Evolutionary conservation across 2,888 invertebrate species (phyloP), one percentile per base, ranked within the genome.

Genomic region (Aphrophora alni): DNA sequence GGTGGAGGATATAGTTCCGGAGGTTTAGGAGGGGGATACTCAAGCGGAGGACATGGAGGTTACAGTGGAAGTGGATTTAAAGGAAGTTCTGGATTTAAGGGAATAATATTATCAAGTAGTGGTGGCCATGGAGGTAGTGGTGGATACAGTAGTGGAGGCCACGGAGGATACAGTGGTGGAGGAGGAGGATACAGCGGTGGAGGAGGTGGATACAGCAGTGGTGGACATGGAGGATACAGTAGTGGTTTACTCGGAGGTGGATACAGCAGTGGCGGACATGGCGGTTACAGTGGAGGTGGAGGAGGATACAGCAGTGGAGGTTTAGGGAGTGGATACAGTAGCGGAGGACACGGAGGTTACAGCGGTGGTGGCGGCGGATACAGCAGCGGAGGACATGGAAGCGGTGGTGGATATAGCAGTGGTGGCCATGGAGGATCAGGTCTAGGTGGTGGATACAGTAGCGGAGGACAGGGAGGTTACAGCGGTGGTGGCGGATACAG

Each of bases 391-490:
- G 51, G 75, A 12, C 69, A 69, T 69, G 28, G 71, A 28, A 26
- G 71, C 26, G 71, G 27, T 3, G 71, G 71, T 17, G 71, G 71
- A 12, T 28, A 71, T 71, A 71, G 38, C 27, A 38, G 25, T 44
- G 77, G 77, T n/a, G 71, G 38, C 2, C 25, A 51, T 26, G 28
- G 33, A 69, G 77, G 77, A 38, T 24, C n/a, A 2, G 21, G 59
- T 21, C 3, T n/a, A 59, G 59, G 17, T n/a, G 77, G 77, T 38
- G 70, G 77, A 24, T 77, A 77, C 25, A 69, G 77, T 25, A 81
- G 80, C 25, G 51, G 80, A 14, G 82, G 82, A 14, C 81, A 77
- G 26, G 80, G 77, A n/a, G 70, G 76, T 38, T 38, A 77, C 27
- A 38, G 75, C 71, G 70, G 51, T 10, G 14, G 69, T 33, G 76